Conservation (phyloP, 2,113 vertebrate species). For the Vireo altiloquus region DNA sequence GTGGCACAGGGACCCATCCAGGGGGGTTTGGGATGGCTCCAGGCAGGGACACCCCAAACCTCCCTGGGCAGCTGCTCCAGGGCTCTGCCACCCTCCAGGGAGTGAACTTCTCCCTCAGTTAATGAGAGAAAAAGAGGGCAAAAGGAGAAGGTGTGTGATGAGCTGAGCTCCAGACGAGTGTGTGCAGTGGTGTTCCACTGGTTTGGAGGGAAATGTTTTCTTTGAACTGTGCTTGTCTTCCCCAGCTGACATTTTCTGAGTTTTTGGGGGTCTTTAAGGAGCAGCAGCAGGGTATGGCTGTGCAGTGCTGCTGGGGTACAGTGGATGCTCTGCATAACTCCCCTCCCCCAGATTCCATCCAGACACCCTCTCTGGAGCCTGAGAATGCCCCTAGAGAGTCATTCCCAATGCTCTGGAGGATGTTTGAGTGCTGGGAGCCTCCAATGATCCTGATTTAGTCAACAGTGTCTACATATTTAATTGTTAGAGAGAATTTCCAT, state of each 20-base stretch:
- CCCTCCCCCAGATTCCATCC: not conserved
- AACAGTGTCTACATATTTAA: not conserved
- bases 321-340: not conserved
- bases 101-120: not conserved
- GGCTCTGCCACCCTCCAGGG: not conserved
- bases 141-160: not conserved
- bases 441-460: not conserved
- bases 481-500: not conserved
- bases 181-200: not conserved
- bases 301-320: not conserved
- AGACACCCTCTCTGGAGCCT: not conserved
- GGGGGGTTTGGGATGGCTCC: not conserved
- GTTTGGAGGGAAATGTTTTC: not conserved
- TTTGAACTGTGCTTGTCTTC: not conserved
- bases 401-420: not conserved
- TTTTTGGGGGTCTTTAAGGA: not conserved
- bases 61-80: not conserved
- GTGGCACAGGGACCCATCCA: not conserved
- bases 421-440: not conserved
- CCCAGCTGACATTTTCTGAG: not conserved
- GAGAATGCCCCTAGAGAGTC: not conserved
- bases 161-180: not conserved
- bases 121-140: not conserved
- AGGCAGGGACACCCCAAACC: rapidly evolving
- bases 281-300: not conserved